A percentile compares a stretch with the other conserved stretches of the same genome.
phyloP scores from a whole-genome alignment of 2,888 invertebrate species.

The Neoscelio sp. region DNA sequence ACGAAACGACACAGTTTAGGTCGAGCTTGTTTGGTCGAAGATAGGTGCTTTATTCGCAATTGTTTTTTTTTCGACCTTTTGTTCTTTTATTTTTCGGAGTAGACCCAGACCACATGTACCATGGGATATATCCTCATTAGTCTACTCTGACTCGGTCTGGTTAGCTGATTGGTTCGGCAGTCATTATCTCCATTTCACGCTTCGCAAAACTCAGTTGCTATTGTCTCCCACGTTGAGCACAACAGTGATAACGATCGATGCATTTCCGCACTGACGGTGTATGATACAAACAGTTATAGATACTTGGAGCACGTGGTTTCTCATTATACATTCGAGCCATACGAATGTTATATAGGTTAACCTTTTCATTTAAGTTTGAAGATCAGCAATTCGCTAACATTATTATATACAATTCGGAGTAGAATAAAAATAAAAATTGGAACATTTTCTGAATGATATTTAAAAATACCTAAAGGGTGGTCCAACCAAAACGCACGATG shows the following conservation, averaged over 20 bases:
- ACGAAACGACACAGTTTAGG: not conserved
- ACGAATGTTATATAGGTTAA: too few relatives aligned
- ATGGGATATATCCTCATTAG: slow-evolving; percentile 77
- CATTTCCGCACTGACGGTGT: slow-evolving; percentile 52
- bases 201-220: slow-evolving; percentile 75
- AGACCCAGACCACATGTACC: slow-evolving; percentile 52
- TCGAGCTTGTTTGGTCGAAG: not conserved
- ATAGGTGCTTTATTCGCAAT: slow-evolving; percentile 16
- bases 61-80: slow-evolving; percentile 35
- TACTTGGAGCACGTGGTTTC: slow-evolving; percentile 39
- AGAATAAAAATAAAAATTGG: too few relatives aligned
- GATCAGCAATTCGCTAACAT: too few relatives aligned
- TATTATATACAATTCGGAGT: too few relatives aligned
- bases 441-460: too few relatives aligned
- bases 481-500: too few relatives aligned
- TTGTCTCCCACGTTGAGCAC: slow-evolving; percentile 69
- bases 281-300: slow-evolving; percentile 61
- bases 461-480: too few relatives aligned
- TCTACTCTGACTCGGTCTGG: slow-evolving; percentile 76
- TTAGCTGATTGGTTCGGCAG: slow-evolving; percentile 80
- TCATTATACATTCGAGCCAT: slow-evolving; percentile 38
- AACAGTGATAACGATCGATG: slow-evolving; percentile 62
- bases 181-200: slow-evolving; percentile 82
- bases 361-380: too few relatives aligned
- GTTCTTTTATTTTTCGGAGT: slow-evolving; percentile 30